phyloP scores from a whole-genome alignment of 1,140 invertebrate species.

The Lamellibrachia luymesi region DNA sequence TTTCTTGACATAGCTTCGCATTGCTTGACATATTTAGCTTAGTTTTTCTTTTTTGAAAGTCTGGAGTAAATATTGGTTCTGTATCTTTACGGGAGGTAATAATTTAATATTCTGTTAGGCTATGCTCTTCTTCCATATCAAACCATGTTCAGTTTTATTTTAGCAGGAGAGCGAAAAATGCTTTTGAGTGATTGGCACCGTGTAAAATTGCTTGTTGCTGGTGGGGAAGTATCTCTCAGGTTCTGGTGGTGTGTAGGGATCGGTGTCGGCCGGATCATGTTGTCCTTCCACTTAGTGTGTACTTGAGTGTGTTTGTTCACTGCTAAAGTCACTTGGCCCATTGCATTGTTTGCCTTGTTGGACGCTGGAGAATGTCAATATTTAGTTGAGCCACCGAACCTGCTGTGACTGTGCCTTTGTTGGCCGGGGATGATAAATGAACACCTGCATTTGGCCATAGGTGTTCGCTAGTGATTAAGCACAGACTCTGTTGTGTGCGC shows the following conservation, averaged over 20 bases:
- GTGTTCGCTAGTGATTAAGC: not conserved
- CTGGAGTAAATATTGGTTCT: not conserved
- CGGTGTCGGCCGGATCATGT: not conserved
- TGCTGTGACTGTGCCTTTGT: not conserved
- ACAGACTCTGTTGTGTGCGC: not conserved
- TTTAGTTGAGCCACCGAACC: not conserved
- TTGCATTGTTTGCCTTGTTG: not conserved
- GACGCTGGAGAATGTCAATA: not conserved
- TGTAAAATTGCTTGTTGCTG: not conserved
- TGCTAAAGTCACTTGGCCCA: not conserved
- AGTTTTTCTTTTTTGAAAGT: not conserved
- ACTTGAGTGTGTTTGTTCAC: not conserved
- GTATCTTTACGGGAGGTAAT: not conserved
- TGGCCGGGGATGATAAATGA: not conserved
- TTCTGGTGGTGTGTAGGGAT: not conserved
- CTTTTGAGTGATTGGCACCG: too few relatives aligned
- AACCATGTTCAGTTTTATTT: too few relatives aligned
- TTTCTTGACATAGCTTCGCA: not conserved
- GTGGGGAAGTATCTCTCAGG: not conserved
- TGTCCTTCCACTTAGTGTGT: not conserved
- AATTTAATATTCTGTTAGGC: not conserved
- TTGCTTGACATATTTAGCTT: not conserved
- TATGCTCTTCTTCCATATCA: too few relatives aligned
- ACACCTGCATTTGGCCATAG: not conserved
- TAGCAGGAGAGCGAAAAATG: too few relatives aligned